Percentiles rank a stretch among this genome's conserved stretches.
These are phyloP conservation scores for Phymastichus coffea DNA, from an alignment of 1,140 invertebrate species.

Conservation along the genomic window DNA sequence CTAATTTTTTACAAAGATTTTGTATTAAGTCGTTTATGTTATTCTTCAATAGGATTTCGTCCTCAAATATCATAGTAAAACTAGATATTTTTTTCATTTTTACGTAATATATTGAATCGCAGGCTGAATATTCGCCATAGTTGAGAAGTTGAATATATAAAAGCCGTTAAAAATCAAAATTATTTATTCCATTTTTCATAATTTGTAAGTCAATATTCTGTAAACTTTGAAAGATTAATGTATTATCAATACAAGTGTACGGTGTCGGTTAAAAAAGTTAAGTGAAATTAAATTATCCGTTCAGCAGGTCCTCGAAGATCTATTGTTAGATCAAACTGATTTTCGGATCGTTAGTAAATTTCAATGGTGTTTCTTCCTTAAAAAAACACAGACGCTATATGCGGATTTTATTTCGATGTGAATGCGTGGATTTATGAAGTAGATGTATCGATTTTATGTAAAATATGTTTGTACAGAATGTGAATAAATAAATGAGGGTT, in stretches of 20 bases:
- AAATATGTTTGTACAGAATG: slow-evolving; percentile 57
- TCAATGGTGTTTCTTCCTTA: slow-evolving; percentile 2
- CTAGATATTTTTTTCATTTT: no score
- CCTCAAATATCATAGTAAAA: no score
- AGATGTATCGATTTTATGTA: slow-evolving; percentile 47
- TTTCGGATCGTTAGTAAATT: not conserved
- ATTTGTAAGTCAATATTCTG: slow-evolving; percentile 15
- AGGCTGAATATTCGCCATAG: slow-evolving; percentile 20
- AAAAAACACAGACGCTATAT: not conserved
- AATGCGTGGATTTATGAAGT: slow-evolving; percentile 23
- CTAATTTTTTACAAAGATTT: no score
- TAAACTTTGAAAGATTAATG: slow-evolving; percentile 13
- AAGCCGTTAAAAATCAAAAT: slow-evolving; percentile 26
- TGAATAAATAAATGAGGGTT: slow-evolving; percentile 55
- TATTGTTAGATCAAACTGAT: not conserved
- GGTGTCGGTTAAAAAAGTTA: slow-evolving; percentile 21
- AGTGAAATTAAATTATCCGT: slow-evolving; percentile 11
- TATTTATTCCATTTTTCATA: slow-evolving; percentile 17
- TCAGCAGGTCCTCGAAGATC: not conserved
- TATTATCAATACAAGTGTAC: slow-evolving; percentile 17
- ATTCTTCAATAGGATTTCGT: no score
- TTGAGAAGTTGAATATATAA: slow-evolving; percentile 20
- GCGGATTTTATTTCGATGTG: slow-evolving; percentile 10
- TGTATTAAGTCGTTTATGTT: no score
- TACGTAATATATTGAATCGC: no score